Base-by-base conservation (phyloP, 2,797 vertebrate genomes). In the Linurgus olivaceus region DNA sequence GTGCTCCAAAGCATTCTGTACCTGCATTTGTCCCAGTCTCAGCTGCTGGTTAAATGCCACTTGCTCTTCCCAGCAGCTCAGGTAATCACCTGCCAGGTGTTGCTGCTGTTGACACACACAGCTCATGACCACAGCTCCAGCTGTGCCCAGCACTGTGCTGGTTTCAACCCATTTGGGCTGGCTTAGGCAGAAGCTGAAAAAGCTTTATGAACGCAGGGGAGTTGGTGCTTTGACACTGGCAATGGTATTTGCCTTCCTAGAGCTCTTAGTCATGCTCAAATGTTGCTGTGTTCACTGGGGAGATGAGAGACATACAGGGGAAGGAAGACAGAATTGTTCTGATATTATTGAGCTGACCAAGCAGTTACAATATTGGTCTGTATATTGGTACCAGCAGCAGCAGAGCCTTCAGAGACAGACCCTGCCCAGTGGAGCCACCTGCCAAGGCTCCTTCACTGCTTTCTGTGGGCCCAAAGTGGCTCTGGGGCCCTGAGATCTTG, bases 1-100 rank as follows among this genome's bases (percentile, higher is more conserved):
- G 31, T 7, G 11, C 54, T 85, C 14, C 35, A 78, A 17, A 45
- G 13, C 26, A 5, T 4, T 17, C 31, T 62, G n/a, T 33, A 11
- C 3, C 33, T 35, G 55, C 3, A 57, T 20, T 4, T 35, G 45
- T n/a, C 37, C 20, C 6, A 17, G 23, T 6, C 45, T 51, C 0
- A 0, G 52, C 40, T 67, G 38, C 52, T 50, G 18, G 21, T 44
- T 51, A 29, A 74, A 28, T 11, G 24, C 18, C 35, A 26, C 42
- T 33, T 51, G 33, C 51, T 73, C n/a, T 47, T 42, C 47, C 48
- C 54, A 38, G 50, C 7, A 35, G 48, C 70, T 57, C 62, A 45
- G 58, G 59, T 42, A 3, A 72, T 47, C 17, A 8, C 16, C 57
- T 3, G 1, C 37, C 37, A 42, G 68, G 12, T 68, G 23, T 25